Conservation (phyloP, 1,140 invertebrate genomes). For the Delia radicum region DNA sequence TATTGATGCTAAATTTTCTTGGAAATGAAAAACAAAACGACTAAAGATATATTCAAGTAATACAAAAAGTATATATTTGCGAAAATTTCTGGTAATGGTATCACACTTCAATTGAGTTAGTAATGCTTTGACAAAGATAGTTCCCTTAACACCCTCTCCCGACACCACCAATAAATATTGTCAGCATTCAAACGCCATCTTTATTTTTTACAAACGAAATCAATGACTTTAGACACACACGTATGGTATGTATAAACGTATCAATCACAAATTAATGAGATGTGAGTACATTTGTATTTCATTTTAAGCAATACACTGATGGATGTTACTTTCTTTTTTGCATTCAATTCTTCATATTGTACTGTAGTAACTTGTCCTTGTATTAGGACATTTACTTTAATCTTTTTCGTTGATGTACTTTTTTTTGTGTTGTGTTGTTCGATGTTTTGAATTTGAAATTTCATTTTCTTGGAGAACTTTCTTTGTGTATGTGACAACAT, state of each 20-base stretch:
- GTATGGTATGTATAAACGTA: not conserved
- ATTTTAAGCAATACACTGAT: constrained; percentile 23
- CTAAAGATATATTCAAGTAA: not conserved
- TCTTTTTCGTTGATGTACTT: not conserved
- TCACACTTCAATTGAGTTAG: constrained; percentile 31
- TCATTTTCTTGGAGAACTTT: not conserved
- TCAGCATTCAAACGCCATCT: constrained; percentile 13
- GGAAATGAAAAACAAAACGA: not conserved
- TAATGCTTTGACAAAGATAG: constrained; percentile 8
- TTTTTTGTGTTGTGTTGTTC: not conserved
- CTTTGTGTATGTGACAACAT: not conserved
- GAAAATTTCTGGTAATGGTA: constrained; percentile 27
- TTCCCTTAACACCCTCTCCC: not conserved
- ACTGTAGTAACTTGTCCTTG: not conserved
- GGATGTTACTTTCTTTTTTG: not conserved
- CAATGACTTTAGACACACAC: constrained; percentile 14
- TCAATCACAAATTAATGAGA: constrained; percentile 54
- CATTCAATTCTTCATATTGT: not conserved
- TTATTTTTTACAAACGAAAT: not conserved
- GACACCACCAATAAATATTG: no score
- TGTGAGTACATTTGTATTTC: constrained; percentile 36
- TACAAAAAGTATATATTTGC: not conserved
- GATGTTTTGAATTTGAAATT: no score
- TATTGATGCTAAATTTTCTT: not conserved
- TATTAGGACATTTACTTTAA: constrained; percentile 11